Conservation (phyloP, 2,888 invertebrate species). For the Taphrorychus bicolor region DNA sequence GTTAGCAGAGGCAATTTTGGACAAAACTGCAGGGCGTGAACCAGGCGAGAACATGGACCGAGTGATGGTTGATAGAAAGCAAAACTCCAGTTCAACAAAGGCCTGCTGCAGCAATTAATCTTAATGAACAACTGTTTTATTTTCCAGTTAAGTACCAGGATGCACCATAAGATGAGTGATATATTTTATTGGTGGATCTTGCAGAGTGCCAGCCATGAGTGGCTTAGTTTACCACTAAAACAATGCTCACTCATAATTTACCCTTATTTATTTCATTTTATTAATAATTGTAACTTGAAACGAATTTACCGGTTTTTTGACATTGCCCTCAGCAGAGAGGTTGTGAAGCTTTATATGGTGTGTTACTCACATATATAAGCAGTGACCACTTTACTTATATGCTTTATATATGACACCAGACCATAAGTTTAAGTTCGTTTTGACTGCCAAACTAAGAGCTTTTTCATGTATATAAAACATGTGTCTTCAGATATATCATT, state of each 20-base stretch:
- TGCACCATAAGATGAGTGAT: too few species aligned
- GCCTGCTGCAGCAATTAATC: conserved; percentile 61
- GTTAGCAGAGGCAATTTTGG: conserved; percentile 88
- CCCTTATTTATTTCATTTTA: conserved; percentile 2
- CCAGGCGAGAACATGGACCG: conserved; percentile 77
- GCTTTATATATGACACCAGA: not conserved
- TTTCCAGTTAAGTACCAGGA: too few species aligned
- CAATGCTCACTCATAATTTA: conserved; percentile 1
- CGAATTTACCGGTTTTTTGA: not conserved
- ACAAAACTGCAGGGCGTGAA: conserved; percentile 86
- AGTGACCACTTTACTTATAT: too few species aligned
- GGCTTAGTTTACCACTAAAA: not conserved
- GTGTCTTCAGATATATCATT: conserved; percentile 26
- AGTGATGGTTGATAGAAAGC: conserved; percentile 77
- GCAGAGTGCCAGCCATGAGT: not conserved
- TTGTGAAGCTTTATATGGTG: not conserved
- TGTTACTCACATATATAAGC: too few species aligned
- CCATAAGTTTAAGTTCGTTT: not conserved
- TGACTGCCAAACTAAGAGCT: not conserved
- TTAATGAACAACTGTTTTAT: not conserved
- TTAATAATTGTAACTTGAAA: not conserved
- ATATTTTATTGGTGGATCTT: too few species aligned
- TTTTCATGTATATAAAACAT: not conserved
- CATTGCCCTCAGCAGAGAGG: not conserved
- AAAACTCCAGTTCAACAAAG: conserved; percentile 68